Percentiles rank a stretch among this genome's conserved stretches.
Evolutionary conservation across 2,113 vertebrate genomes (phyloP).

Genomic region (Melanerpes aurifrons): DNA sequence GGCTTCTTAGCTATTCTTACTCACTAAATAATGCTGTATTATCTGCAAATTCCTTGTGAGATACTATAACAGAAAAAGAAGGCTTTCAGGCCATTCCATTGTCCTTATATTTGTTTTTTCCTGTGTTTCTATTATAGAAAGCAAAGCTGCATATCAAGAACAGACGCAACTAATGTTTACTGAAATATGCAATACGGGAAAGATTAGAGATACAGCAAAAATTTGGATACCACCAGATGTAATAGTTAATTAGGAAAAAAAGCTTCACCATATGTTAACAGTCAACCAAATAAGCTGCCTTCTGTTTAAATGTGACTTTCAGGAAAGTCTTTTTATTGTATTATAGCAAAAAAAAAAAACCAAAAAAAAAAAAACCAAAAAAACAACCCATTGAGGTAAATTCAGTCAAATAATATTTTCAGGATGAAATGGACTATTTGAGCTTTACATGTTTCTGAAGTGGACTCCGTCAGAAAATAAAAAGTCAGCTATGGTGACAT

Average conservation of each 20-base stretch:
- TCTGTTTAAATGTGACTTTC: neutral
- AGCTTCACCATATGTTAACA: neutral
- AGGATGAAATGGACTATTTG: neutral
- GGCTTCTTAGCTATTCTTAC: neutral
- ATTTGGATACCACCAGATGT: neutral
- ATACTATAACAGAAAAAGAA: neutral
- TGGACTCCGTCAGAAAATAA: neutral
- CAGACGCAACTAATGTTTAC: neutral
- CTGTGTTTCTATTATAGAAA: neutral
- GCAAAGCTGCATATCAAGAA: neutral
- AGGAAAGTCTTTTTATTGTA: neutral
- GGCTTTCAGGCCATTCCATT: neutral
- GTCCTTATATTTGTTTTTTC: neutral
- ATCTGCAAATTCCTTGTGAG: neutral
- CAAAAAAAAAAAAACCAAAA: no score
- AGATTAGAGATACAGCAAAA: neutral
- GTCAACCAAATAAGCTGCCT: neutral
- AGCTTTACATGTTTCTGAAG: neutral
- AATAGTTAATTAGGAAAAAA: neutral
- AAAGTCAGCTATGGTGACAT: neutral
- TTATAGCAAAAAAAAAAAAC: neutral
- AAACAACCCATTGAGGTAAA: neutral
- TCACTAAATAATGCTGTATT: neutral
- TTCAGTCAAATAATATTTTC: neutral
- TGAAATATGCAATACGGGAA: neutral